phyloP scores from a whole-genome alignment of 1,140 invertebrate species.

The Eurosta solidaginis region DNA sequence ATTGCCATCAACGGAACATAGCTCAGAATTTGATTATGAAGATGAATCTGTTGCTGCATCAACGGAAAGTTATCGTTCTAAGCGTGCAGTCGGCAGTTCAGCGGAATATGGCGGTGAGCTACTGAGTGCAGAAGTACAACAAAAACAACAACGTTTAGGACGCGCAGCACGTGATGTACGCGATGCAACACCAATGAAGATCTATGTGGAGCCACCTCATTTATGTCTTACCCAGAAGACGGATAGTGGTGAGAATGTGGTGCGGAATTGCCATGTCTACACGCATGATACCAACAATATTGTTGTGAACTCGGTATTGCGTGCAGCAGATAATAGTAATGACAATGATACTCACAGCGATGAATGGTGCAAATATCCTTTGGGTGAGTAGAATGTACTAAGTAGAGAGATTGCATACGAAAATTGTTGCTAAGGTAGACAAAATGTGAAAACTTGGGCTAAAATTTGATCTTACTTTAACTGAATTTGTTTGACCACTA shows the following conservation, averaged over 20 bases:
- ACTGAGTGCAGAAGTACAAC: conserved; percentile 40
- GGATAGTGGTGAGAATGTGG: conserved; percentile 37
- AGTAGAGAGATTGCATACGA: too few relatives aligned
- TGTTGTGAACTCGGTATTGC: conserved; percentile 59
- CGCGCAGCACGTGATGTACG: background rate
- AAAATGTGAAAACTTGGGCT: too few relatives aligned
- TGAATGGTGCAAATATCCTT: conserved; percentile 66
- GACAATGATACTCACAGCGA: conserved; percentile 49
- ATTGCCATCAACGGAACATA: conserved; percentile 48
- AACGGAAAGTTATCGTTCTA: conserved; percentile 43
- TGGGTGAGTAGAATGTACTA: conserved; percentile 50
- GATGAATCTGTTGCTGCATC: conserved; percentile 48
- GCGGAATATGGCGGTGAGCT: conserved; percentile 44
- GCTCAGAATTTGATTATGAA: conserved; percentile 56
- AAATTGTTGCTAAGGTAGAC: too few relatives aligned
- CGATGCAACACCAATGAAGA: conserved; percentile 32
- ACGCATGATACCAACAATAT: conserved; percentile 61
- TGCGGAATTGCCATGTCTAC: conserved; percentile 64
- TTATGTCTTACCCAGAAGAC: conserved; percentile 62
- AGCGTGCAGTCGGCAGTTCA: conserved; percentile 27
- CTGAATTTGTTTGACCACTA: background rate
- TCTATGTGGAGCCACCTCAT: conserved; percentile 64
- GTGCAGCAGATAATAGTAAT: conserved; percentile 55
- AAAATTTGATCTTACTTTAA: too few relatives aligned
- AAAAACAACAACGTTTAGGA: conserved; percentile 36